These are phyloP conservation scores for Protonemura montana DNA, from an alignment of 2,888 invertebrate genomes.

Conservation along the genomic window DNA sequence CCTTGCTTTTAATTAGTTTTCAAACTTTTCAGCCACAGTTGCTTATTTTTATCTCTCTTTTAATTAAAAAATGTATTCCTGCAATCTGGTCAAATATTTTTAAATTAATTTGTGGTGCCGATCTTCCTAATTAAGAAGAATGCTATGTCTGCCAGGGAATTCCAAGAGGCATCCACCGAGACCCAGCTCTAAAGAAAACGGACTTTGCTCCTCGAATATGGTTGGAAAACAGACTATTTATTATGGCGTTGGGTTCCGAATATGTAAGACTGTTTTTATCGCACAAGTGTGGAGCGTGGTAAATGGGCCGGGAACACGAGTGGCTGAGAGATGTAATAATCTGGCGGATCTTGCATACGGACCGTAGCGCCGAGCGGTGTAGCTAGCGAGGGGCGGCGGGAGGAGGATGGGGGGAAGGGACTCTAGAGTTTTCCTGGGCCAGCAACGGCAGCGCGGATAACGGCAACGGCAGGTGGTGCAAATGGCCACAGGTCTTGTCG, in stretches of 20 bases:
- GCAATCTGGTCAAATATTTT: neutral
- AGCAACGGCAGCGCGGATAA: no score
- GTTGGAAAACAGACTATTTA: neutral
- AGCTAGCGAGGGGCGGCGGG: neutral
- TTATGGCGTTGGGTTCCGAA: neutral
- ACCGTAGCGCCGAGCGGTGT: neutral
- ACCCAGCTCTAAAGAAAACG: neutral
- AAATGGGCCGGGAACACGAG: neutral
- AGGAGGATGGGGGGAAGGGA: neutral
- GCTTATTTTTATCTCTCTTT: neutral
- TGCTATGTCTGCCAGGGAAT: neutral
- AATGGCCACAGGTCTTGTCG: slow-evolving; percentile 7
- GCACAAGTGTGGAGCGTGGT: neutral
- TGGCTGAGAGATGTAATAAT: neutral
- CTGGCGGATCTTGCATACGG: neutral
- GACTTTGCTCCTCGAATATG: neutral
- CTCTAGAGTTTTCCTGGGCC: neutral
- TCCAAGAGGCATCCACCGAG: neutral
- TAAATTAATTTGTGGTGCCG: neutral
- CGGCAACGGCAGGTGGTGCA: slow-evolving; percentile 20
- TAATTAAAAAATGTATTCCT: slow-evolving; percentile 1
- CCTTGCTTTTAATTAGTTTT: slow-evolving; percentile 12
- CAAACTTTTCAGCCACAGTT: neutral
- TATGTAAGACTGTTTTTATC: neutral
- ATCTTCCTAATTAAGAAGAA: neutral